These are phyloP conservation scores for Drosophila emarginata DNA, from an alignment of 2,888 invertebrate genomes.

Conservation along the genomic window DNA sequence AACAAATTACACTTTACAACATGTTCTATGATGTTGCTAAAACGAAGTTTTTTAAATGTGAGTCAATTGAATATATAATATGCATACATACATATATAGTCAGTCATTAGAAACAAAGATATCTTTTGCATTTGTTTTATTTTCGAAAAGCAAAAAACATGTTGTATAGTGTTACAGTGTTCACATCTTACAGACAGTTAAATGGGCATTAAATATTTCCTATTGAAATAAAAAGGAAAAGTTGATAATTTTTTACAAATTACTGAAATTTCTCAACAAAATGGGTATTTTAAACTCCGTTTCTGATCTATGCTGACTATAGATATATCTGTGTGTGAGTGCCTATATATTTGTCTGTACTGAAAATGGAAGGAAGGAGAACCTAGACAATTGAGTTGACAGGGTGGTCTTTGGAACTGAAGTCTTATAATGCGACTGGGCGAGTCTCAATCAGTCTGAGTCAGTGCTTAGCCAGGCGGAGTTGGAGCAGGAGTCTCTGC, in stretches of 20 bases:
- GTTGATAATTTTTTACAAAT: constrained; percentile 3
- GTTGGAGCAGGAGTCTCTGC: constrained; percentile 37
- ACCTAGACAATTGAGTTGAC: constrained; percentile 72
- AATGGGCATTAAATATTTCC: neutral
- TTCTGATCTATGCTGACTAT: neutral
- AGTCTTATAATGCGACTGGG: constrained; percentile 69
- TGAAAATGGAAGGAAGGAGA: constrained; percentile 20
- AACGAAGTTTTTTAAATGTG: neutral
- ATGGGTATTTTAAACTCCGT: neutral
- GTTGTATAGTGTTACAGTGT: neutral
- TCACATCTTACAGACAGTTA: constrained; percentile 1
- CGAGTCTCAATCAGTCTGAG: constrained; percentile 65
- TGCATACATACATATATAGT: no score
- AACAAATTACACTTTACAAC: neutral
- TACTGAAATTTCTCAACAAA: neutral
- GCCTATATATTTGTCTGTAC: neutral
- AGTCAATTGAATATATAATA: no score
- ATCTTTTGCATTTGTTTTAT: no score
- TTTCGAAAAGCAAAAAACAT: neutral
- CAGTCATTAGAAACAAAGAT: no score
- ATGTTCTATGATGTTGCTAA: neutral
- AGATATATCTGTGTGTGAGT: neutral
- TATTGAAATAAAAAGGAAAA: constrained; percentile 3
- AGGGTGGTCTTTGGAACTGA: constrained; percentile 70
- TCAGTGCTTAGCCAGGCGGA: constrained; percentile 60